Percentiles rank a stretch among this genome's conserved stretches.
Evolutionary conservation across 2,797 vertebrate species (phyloP).

Genomic region (Eptatretus atami): DNA sequence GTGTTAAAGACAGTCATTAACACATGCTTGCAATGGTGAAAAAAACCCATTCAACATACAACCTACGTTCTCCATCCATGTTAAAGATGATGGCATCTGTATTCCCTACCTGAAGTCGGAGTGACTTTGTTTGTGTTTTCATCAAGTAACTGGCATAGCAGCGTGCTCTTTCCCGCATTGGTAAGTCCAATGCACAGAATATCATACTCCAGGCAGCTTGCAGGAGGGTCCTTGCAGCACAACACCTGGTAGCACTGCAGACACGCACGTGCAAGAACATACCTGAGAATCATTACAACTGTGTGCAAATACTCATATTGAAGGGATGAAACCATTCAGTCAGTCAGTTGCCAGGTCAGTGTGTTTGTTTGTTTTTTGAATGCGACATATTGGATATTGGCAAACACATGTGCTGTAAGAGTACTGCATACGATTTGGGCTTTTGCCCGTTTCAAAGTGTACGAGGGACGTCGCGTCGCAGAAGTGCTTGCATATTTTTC

Average conservation of each 20-base stretch:
- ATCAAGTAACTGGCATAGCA: constrained; percentile 60
- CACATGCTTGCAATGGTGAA: background rate
- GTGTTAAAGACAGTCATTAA: background rate
- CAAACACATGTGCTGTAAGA: no score
- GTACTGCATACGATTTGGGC: no score
- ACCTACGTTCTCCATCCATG: background rate
- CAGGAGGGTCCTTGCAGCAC: constrained; percentile 84
- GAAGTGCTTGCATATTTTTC: no score
- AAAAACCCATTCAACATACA: background rate
- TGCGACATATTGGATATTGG: no score
- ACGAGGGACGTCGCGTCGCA: no score
- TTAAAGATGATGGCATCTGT: background rate
- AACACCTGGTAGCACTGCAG: constrained; percentile 80
- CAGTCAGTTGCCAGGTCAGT: no score
- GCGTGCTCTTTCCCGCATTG: constrained; percentile 67
- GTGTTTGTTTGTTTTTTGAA: no score
- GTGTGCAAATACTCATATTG: no score
- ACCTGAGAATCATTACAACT: no score
- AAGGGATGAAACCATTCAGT: no score
- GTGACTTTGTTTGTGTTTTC: constrained; percentile 42
- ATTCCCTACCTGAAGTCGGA: constrained; percentile 48
- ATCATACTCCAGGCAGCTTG: constrained; percentile 70
- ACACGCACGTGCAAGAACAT: no score
- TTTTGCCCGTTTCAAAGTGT: no score
- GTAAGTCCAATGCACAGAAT: constrained; percentile 90